Evolutionary conservation across 2,797 vertebrate genomes (phyloP), one percentile per base, ranked within the genome.

Genomic region (Hapalemur alaotrensis): DNA sequence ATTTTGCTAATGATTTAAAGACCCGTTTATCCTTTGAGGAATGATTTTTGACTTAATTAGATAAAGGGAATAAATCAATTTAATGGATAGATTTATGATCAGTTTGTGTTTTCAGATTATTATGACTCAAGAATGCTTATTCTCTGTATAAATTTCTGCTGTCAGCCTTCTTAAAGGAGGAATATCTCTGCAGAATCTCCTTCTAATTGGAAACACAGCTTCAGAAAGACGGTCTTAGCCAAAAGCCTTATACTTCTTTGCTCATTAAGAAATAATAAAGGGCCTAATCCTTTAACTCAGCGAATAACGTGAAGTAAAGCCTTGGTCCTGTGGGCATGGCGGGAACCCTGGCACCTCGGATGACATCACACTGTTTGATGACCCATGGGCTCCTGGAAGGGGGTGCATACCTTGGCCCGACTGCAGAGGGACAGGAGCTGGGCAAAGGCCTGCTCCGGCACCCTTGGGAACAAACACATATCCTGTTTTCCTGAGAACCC

Each of bases 31-130:
- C 41, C 78, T 76, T 61, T 9, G 35, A 90, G 91, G 46, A 79
- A 70, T 95, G 95, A 43, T 67, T 88, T 97, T 92, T 88, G 76
- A 80, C 65, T 95, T 95, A 81, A 93, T 96, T 95, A 92, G 90
- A 72, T 93, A 65, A 83, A 89, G 63, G 50, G 57, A 84, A 41
- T 75, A 35, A 67, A 80, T 84, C 63, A 80, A 4, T 90, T 79
- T 86, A 89, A 78, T 79, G 76, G 57, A 70, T 57, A 89, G 73
- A 91, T 93, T 95, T 87, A 87, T 63, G 83, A 90, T 90, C 86
- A 65, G 35, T 83, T 84, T 89, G 57, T 2, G 0, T 76, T 41
- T 70, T 85, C 59, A 30, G 46, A 20, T 38, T 38, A 41, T 46
- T 13, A 0, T 5, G 73, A 80, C 46, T 91, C n/a, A 11, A 14